These are phyloP conservation scores for Rallus crepitans DNA, from an alignment of 2,797 vertebrate species.

Conservation along the genomic window DNA sequence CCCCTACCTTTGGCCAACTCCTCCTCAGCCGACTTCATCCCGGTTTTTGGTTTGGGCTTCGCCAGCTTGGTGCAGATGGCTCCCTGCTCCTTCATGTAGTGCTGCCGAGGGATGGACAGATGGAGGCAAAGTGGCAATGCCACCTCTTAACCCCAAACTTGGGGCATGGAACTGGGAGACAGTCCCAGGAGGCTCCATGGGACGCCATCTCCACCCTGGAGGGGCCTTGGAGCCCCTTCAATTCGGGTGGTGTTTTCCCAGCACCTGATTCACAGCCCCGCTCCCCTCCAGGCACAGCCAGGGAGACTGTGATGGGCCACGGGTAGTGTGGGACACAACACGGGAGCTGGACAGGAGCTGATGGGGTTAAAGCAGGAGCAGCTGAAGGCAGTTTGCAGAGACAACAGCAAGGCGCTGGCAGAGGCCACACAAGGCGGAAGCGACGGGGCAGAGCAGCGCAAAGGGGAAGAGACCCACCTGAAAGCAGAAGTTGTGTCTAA, in stretches of 20 bases:
- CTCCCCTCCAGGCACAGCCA: rapidly evolving
- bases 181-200: rapidly evolving
- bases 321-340: rapidly evolving
- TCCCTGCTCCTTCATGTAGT: constrained; percentile 88
- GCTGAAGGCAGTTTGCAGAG: background rate
- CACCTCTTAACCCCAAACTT: background rate
- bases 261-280: background rate
- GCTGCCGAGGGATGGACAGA: constrained; percentile 73
- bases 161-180: rapidly evolving
- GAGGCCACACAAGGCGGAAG: background rate
- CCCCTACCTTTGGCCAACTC: constrained; percentile 88
- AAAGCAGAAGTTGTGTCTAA: constrained; percentile 25
- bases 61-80: constrained; percentile 87
- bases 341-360: rapidly evolving
- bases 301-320: rapidly evolving
- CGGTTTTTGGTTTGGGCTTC: constrained; percentile 89
- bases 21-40: constrained; percentile 87
- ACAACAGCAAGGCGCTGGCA: rapidly evolving
- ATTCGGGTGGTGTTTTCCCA: background rate
- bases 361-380: background rate
- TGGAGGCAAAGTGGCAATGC: rapidly evolving
- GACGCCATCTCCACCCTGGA: rapidly evolving
- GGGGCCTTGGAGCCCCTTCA: background rate
- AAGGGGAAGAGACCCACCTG: background rate
- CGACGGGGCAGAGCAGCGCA: background rate